These are phyloP conservation scores for Laticauda laticaudata DNA, from an alignment of 2,113 vertebrate species.

Conservation along the genomic window DNA sequence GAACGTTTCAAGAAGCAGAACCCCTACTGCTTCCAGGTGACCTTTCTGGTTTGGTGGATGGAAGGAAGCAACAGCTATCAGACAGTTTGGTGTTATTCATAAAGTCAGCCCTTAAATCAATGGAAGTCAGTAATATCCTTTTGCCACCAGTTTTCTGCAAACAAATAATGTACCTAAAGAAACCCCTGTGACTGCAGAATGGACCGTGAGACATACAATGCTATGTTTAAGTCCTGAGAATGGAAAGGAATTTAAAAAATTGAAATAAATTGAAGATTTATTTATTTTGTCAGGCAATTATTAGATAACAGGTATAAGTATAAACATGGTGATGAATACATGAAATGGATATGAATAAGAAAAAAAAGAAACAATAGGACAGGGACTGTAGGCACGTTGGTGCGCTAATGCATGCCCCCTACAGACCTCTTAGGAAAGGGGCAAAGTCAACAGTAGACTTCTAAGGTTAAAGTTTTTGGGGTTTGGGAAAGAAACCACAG, in stretches of 20 bases:
- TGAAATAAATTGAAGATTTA: neutral
- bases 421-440: too few relatives aligned
- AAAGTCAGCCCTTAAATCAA: neutral
- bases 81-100: neutral
- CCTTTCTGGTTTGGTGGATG: neutral
- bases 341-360: too few relatives aligned
- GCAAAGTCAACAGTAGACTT: too few relatives aligned
- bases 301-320: too few relatives aligned
- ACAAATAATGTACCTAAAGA: neutral
- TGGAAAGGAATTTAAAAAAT: neutral
- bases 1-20: neutral
- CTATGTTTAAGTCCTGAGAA: neutral
- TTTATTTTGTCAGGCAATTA: too few relatives aligned
- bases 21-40: neutral
- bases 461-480: too few relatives aligned
- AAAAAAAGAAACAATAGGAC: too few relatives aligned
- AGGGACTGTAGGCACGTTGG: too few relatives aligned
- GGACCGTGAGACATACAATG: neutral
- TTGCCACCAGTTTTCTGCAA: neutral
- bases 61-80: neutral
- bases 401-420: too few relatives aligned
- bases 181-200: neutral
- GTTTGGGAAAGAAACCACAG: too few relatives aligned
- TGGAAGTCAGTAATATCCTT: neutral
- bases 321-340: too few relatives aligned